Conservation (phyloP, 2,888 invertebrate genomes). For the Chorisops tibialis region DNA sequence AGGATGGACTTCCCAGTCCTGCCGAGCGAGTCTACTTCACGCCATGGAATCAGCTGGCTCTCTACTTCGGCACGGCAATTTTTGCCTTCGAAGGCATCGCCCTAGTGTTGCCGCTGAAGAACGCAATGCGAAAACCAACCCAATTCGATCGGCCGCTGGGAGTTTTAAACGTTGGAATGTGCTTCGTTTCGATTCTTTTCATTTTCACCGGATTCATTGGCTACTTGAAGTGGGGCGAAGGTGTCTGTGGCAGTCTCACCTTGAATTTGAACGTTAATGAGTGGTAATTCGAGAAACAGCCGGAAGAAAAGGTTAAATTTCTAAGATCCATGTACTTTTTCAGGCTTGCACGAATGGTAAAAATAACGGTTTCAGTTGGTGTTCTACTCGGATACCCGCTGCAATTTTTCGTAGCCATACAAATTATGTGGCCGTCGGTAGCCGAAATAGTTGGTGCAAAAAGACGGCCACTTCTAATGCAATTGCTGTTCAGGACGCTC, state of each 20-base stretch:
- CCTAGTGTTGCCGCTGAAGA: constrained; percentile 88
- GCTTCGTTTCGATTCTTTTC: constrained; percentile 73
- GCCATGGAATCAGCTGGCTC: constrained; percentile 63
- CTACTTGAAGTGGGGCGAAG: constrained; percentile 83
- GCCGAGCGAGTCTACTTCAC: constrained; percentile 61
- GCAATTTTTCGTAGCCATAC: constrained; percentile 92
- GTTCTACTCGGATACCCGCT: constrained; percentile 88
- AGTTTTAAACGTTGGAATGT: constrained; percentile 87
- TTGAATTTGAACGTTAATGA: constrained; percentile 66
- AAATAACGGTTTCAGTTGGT: constrained; percentile 78
- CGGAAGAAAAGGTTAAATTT: too few species aligned
- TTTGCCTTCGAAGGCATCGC: constrained; percentile 97
- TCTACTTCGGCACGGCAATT: constrained; percentile 94
- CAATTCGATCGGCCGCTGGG: constrained; percentile 77
- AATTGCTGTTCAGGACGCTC: constrained; percentile 66
- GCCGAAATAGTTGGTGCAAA: constrained; percentile 56
- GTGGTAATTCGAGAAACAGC: constrained; percentile 32
- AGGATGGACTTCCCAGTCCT: constrained; percentile 69
- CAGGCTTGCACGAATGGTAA: constrained; percentile 78
- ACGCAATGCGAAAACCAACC: constrained; percentile 79
- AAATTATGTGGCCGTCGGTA: constrained; percentile 79
- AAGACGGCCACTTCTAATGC: constrained; percentile 58
- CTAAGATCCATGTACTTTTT: constrained; percentile 38
- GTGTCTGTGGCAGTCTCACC: constrained; percentile 79
- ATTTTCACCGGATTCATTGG: constrained; percentile 80